Evolutionary conservation across 2,113 vertebrate genomes (phyloP), one percentile per base, ranked within the genome.

Genomic region (Alces alces): DNA sequence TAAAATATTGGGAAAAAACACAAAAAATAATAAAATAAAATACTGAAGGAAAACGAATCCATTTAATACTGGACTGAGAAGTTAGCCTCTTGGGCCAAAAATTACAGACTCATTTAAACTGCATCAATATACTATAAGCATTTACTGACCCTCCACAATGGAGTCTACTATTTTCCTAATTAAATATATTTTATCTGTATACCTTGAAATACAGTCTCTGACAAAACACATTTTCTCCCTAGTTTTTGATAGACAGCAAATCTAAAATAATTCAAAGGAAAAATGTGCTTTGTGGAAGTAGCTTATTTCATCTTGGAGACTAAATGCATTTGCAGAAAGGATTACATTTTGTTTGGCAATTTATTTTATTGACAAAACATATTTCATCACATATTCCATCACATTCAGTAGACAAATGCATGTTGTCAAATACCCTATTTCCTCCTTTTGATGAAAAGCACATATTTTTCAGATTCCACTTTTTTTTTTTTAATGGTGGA

Each of bases 361-460:
- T 99, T 98, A 98, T 99, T 99, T 99, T 98, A 99, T 99, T 99
- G 99, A 98, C 99, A 99, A 98, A 99, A 98, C 80, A 64, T 98
- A 99, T 98, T 98, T 98, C 98, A 98, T 98, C 98, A 98, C 98
- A 98, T 98, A 98, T 93, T 98, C 98, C 98, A 98, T 98, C 64
- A 17, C 97, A 98, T 99, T 99, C 97, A 98, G 98, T 97, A 98
- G 98, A 99, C 98, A 99, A 99, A 99, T 99, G 98, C 96, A 98
- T 96, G 97, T 98, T 99, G 98, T 99, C 99, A 99, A 98, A 98
- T 97, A 97, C 70, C 66, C 94, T 97, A 98, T 98, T 99, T 99
- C 96, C 95, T 98, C 97, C 96, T 93, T 97, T 97, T 97, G 97
- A 98, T 98, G 97, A 98, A 98, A 98, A 98, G 91, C 66, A 94